Conservation (phyloP, 2,888 invertebrate genomes). For the Ferrisia virgata region DNA sequence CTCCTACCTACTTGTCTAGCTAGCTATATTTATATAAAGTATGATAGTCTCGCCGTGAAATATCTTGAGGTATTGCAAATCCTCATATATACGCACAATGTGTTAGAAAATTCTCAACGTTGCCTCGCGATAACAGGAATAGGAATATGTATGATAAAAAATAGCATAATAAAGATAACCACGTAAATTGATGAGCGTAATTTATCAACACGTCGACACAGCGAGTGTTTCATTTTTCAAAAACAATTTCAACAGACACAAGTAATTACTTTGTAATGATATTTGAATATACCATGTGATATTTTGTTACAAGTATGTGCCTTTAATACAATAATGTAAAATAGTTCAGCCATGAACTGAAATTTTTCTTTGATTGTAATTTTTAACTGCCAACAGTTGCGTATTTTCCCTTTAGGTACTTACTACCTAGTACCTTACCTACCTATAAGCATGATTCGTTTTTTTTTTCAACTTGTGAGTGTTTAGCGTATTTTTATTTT, state of each 20-base stretch:
- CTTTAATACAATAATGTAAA: background rate
- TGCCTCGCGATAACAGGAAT: slow-evolving; percentile 10
- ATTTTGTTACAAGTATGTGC: background rate
- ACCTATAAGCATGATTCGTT: too few relatives aligned
- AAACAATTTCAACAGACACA: background rate
- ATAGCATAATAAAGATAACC: slow-evolving; percentile 24
- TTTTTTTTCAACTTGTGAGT: background rate
- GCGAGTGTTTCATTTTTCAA: slow-evolving; percentile 18
- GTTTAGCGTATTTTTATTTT: too few relatives aligned
- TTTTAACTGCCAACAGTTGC: background rate
- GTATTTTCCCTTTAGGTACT: background rate
- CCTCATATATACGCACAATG: background rate
- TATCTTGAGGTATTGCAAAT: background rate
- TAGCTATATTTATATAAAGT: too few relatives aligned
- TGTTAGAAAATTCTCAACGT: slow-evolving; percentile 10
- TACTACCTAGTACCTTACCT: background rate
- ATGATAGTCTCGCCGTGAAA: background rate
- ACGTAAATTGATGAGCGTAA: slow-evolving; percentile 22
- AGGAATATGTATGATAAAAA: background rate
- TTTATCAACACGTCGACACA: slow-evolving; percentile 8
- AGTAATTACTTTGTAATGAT: slow-evolving; percentile 25
- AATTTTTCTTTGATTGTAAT: slow-evolving; percentile 9
- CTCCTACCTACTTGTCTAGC: too few relatives aligned
- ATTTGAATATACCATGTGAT: background rate
- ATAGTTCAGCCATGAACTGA: slow-evolving; percentile 9